phyloP scores from a whole-genome alignment of 2,888 invertebrate genomes.

The Falcaria lacertinaria region DNA sequence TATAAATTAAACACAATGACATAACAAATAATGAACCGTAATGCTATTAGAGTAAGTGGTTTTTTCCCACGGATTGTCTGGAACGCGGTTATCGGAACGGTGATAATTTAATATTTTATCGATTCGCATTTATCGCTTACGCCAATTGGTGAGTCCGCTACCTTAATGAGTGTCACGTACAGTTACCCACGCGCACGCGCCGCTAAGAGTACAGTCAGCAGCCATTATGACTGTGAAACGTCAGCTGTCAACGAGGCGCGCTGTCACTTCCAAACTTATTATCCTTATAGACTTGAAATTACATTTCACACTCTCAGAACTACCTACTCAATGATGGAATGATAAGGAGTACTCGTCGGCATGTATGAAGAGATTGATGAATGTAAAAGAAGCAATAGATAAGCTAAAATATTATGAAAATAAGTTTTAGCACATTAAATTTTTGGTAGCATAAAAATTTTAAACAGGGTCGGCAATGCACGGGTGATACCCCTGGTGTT shows the following conservation, averaged over 20 bases:
- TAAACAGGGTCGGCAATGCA: too few species aligned
- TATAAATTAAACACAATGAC: neutral
- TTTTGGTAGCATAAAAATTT: slow-evolving; percentile 17
- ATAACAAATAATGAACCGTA: neutral
- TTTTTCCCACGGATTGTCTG: neutral
- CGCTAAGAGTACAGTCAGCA: slow-evolving; percentile 7
- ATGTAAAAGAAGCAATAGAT: too few species aligned
- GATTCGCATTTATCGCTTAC: neutral
- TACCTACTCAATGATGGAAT: too few species aligned
- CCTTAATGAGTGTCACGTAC: slow-evolving; percentile 48
- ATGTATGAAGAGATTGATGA: too few species aligned
- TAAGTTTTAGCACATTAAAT: slow-evolving; percentile 11
- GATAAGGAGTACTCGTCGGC: too few species aligned
- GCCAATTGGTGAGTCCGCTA: slow-evolving; percentile 17
- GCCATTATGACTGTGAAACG: too few species aligned
- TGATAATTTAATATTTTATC: neutral
- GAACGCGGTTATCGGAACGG: neutral
- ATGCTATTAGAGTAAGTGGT: neutral
- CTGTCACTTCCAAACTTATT: too few species aligned
- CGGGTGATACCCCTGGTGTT: too few species aligned
- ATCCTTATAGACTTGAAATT: too few species aligned
- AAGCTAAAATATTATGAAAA: too few species aligned
- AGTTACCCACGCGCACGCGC: slow-evolving; percentile 35
- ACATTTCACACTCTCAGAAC: too few species aligned
- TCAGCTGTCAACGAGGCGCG: too few species aligned